Evolutionary conservation across 2,113 vertebrate genomes (phyloP).

Genomic region (Lepus americanus): DNA sequence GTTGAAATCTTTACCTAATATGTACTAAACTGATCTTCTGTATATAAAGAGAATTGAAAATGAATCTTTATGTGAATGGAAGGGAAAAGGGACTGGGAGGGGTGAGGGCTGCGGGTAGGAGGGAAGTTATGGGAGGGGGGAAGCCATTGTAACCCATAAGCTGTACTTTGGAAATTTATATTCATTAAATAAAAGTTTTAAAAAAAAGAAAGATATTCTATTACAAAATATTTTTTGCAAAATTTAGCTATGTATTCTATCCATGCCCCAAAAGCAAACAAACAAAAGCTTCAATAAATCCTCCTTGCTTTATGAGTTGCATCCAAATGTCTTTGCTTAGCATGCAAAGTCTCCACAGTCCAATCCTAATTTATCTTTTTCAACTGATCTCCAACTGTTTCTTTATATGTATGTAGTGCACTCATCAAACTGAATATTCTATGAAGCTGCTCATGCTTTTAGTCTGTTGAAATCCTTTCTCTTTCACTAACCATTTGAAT

Average conservation of each 20-base stretch:
- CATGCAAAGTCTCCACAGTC: not conserved
- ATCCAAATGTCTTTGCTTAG: not conserved
- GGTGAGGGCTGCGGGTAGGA: too few relatives aligned
- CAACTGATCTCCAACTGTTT: constrained; percentile 8
- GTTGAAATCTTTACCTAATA: too few relatives aligned
- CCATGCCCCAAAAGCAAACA: constrained; percentile 1
- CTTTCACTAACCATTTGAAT: constrained; percentile 36
- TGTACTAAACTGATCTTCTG: too few relatives aligned
- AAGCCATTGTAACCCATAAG: too few relatives aligned
- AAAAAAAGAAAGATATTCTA: constrained; percentile 52
- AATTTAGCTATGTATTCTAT: not conserved
- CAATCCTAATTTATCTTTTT: constrained; percentile 58
- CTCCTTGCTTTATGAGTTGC: constrained; percentile 2
- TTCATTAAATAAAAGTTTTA: too few relatives aligned
- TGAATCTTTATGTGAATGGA: too few relatives aligned
- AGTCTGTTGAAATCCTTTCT: constrained; percentile 49
- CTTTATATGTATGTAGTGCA: constrained; percentile 29
- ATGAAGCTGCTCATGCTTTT: constrained; percentile 45
- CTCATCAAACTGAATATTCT: constrained; percentile 61
- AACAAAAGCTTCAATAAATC: not conserved
- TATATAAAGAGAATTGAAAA: too few relatives aligned
- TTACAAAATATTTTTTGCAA: constrained; percentile 51
- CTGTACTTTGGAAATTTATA: too few relatives aligned
- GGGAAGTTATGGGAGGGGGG: too few relatives aligned
- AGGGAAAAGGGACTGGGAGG: too few relatives aligned